Evolutionary conservation across 2,888 invertebrate genomes (phyloP).

Genomic region (Tetranychus piercei): DNA sequence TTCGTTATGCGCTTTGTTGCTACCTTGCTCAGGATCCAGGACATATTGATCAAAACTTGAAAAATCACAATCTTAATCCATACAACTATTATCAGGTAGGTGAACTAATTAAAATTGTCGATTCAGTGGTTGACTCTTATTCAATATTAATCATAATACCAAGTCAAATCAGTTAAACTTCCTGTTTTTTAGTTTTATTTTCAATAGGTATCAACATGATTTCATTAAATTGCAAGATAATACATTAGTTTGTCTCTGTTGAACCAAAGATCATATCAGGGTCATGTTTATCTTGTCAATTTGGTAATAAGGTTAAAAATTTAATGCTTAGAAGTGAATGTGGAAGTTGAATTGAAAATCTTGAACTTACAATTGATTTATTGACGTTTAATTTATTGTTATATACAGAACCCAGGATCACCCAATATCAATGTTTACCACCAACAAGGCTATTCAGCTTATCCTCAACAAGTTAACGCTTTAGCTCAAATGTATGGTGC

Average conservation of each 20-base stretch:
- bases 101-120: background rate
- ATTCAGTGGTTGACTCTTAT: background rate
- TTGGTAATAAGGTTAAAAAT: background rate
- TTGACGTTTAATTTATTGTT: background rate
- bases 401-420: background rate
- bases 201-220: no score
- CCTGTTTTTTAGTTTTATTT: background rate
- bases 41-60: background rate
- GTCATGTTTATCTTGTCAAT: background rate
- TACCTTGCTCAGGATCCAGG: background rate
- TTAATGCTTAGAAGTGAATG: background rate
- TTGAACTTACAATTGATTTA: no score
- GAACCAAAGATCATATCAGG: no score
- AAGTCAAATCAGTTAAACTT: background rate
- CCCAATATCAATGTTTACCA: slow-evolving; percentile 7
- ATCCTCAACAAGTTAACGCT: background rate
- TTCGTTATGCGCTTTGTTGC: background rate
- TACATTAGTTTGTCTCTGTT: no score
- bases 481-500: background rate
- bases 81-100: slow-evolving; percentile 3
- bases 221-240: no score
- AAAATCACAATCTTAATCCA: slow-evolving; percentile 5
- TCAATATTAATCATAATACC: no score
- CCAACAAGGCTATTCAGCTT: background rate
- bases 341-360: no score